Evolutionary conservation across 2,888 invertebrate species (phyloP).

Genomic region (Parochlus steinenii): DNA sequence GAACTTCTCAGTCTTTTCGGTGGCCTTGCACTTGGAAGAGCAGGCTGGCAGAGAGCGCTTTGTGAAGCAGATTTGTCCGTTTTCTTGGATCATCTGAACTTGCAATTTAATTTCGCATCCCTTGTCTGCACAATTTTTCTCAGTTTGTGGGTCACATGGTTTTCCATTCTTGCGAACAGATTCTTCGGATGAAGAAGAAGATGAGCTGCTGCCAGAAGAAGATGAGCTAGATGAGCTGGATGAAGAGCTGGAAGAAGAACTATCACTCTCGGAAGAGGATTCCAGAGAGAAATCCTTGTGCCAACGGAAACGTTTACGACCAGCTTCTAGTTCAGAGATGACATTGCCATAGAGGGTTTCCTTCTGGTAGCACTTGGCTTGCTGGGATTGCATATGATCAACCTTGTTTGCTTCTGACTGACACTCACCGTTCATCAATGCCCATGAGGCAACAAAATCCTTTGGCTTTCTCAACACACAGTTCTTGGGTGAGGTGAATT

Average conservation of each 20-base stretch:
- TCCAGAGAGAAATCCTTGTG: conserved; percentile 17
- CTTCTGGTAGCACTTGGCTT: conserved; percentile 27
- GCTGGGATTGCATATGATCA: conserved; percentile 28
- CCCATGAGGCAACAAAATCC: conserved; percentile 39
- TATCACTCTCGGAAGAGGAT: conserved; percentile 2
- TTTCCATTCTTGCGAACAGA: conserved; percentile 23
- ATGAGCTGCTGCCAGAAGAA: conserved; percentile 14
- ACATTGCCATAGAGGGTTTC: conserved; percentile 26
- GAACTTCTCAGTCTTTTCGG: conserved; percentile 30
- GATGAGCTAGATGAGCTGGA: conserved; percentile 12
- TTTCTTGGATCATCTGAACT: conserved; percentile 35
- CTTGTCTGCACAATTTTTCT: too few relatives aligned
- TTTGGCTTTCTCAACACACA: conserved; percentile 35
- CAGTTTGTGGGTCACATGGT: conserved; percentile 12
- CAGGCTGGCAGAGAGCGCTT: conserved; percentile 38
- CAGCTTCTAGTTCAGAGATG: conserved; percentile 28
- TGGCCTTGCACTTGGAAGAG: conserved; percentile 31
- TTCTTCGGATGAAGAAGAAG: conserved; percentile 17
- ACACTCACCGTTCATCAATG: conserved; percentile 32
- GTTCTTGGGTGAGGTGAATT: conserved; percentile 40
- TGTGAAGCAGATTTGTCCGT: conserved; percentile 44
- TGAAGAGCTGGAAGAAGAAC: conserved; percentile 15
- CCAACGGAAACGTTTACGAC: conserved; percentile 15
- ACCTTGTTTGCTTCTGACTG: conserved; percentile 30
- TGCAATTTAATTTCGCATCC: conserved; percentile 28